A percentile compares a stretch with the other conserved stretches of the same genome.
phyloP scores from a whole-genome alignment of 2,113 vertebrate species.

The Campylomormyrus numenius region DNA sequence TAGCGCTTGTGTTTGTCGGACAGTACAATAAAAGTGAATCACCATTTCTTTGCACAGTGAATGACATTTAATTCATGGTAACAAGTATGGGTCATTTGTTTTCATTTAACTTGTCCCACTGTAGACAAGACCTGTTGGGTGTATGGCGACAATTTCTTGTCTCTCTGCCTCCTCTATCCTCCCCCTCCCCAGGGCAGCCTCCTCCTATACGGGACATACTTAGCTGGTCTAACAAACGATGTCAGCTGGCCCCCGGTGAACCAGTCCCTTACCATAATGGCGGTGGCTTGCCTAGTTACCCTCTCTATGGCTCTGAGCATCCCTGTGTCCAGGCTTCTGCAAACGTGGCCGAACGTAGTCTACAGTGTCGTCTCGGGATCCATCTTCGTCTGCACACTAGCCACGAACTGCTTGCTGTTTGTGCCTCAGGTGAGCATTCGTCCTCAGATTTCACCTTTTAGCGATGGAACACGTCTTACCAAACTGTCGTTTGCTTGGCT shows the following conservation, averaged over 20 bases:
- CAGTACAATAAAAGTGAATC: background rate
- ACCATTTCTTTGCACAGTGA: background rate
- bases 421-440: slow-evolving; percentile 77
- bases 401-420: slow-evolving; percentile 87
- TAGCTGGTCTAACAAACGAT: slow-evolving; percentile 83
- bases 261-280: slow-evolving; percentile 85
- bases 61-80: background rate
- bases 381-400: slow-evolving; percentile 83
- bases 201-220: slow-evolving; percentile 82
- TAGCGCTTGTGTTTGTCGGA: background rate
- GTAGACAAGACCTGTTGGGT: background rate
- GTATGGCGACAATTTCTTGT: background rate
- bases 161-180: slow-evolving; percentile 10
- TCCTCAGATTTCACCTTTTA: background rate
- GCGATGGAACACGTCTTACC: background rate
- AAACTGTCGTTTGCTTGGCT: background rate
- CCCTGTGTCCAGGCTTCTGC: slow-evolving; percentile 72
- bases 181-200: slow-evolving; percentile 67
- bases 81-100: background rate
- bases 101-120: background rate
- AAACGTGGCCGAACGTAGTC: slow-evolving; percentile 80
- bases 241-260: slow-evolving; percentile 92
- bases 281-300: slow-evolving; percentile 72
- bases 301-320: slow-evolving; percentile 62
- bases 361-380: slow-evolving; percentile 80